A percentile compares a stretch with the other conserved stretches of the same genome.
phyloP scores from a whole-genome alignment of 2,797 vertebrate species.

The Alca torda region DNA sequence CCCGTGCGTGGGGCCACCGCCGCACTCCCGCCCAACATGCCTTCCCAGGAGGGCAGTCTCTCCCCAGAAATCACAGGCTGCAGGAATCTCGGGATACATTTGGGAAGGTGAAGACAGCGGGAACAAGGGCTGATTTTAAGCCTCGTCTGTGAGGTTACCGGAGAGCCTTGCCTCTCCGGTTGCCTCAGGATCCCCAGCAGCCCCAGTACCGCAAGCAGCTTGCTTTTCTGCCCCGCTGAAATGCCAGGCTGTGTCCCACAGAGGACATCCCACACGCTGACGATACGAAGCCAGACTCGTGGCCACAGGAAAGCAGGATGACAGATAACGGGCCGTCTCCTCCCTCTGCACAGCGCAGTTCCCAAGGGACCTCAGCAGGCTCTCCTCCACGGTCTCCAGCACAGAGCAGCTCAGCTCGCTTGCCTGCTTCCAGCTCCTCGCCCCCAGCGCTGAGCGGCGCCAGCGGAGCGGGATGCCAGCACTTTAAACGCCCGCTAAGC shows the following conservation, averaged over 20 bases:
- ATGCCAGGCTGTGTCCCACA: neutral
- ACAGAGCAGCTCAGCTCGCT: neutral
- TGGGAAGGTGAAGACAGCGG: neutral
- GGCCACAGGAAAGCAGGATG: neutral
- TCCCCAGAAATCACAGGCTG: rapidly evolving
- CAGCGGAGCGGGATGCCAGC: neutral
- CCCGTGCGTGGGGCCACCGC: rapidly evolving
- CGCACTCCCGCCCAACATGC: neutral
- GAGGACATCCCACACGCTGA: neutral
- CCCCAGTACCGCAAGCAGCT: neutral
- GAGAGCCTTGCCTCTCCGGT: neutral
- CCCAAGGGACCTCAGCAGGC: neutral
- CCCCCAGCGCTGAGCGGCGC: neutral
- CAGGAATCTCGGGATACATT: neutral
- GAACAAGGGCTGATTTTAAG: neutral
- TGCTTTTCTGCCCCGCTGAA: neutral
- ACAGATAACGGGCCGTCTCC: neutral
- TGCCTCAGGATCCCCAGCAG: neutral
- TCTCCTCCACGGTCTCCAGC: neutral
- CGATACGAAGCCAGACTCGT: neutral
- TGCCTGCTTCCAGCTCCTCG: neutral
- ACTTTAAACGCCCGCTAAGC: neutral
- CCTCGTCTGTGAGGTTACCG: rapidly evolving
- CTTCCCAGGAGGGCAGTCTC: neutral
- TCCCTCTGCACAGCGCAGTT: neutral